Evolutionary conservation across 2,888 invertebrate species (phyloP).

Genomic region (Masnerella sp.): DNA sequence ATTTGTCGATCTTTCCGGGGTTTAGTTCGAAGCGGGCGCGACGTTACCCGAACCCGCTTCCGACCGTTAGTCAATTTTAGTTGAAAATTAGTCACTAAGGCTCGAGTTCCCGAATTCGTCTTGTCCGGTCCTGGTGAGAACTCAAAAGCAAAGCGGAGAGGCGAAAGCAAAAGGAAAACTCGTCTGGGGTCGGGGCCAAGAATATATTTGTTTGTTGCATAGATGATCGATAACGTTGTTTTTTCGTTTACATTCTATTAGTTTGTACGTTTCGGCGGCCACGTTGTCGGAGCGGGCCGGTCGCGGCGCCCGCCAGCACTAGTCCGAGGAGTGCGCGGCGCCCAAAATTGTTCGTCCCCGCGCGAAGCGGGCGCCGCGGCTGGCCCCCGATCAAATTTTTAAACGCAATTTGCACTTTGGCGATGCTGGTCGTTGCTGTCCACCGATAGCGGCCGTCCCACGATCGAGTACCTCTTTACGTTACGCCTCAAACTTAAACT

Average conservation of each 20-base stretch:
- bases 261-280: conserved; percentile 76
- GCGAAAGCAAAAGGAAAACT: conserved; percentile 54
- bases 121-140: conserved; percentile 32
- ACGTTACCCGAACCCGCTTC: conserved; percentile 28
- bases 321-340: conserved; percentile 33
- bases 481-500: conserved; percentile 65
- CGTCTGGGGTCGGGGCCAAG: conserved; percentile 57
- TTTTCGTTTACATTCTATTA: conserved; percentile 77
- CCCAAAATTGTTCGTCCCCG: too few species aligned
- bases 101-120: conserved; percentile 54
- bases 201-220: conserved; percentile 78
- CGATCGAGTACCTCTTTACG: conserved; percentile 63
- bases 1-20: conserved; percentile 36
- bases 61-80: conserved; percentile 56
- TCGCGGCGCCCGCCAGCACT: conserved; percentile 16
- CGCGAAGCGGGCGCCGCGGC: conserved; percentile 9
- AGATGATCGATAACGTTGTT: conserved; percentile 77
- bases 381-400: conserved; percentile 62
- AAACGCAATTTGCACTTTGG: conserved; percentile 69
- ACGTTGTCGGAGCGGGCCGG: conserved; percentile 67
- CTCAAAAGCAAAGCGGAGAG: conserved; percentile 35
- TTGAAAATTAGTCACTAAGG: conserved; percentile 56
- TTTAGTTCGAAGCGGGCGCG: conserved; percentile 46
- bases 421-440: conserved; percentile 78
- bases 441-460: conserved; percentile 74